A percentile compares a stretch with the other conserved stretches of the same genome.
phyloP scores from a whole-genome alignment of 2,113 vertebrate genomes.

The Cinclus cinclus region DNA sequence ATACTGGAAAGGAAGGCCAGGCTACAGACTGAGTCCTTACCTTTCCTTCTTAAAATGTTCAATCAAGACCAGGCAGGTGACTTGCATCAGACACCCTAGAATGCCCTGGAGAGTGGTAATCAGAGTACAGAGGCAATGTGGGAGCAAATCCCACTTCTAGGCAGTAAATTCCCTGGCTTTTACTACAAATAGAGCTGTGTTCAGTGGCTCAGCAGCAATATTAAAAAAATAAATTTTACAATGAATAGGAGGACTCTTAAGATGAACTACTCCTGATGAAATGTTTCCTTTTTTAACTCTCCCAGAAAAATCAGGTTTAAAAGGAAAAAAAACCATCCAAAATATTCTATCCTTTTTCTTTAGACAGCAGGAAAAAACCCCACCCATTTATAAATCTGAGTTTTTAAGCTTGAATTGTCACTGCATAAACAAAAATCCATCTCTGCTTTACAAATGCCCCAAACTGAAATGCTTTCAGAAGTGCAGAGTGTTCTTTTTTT shows the following conservation, averaged over 20 bases:
- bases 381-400: not conserved
- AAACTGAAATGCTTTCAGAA: not conserved
- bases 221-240: not conserved
- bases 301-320: not conserved
- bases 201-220: not conserved
- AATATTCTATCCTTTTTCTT: not conserved
- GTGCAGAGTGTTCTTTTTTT: not conserved
- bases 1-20: not conserved
- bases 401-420: not conserved
- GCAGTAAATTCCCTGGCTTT: not conserved
- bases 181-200: not conserved
- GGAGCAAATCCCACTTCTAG: not conserved
- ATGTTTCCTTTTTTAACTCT: not conserved
- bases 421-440: not conserved
- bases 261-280: not conserved
- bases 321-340: not conserved
- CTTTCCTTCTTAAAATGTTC: not conserved
- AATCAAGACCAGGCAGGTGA: not conserved
- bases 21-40: not conserved
- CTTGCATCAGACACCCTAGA: not conserved
- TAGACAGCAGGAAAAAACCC: not conserved
- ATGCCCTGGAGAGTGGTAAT: not conserved
- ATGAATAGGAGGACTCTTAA: not conserved
- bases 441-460: not conserved
- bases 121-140: not conserved